These are phyloP conservation scores for Euzophera pinguis DNA, from an alignment of 2,888 invertebrate species.

Conservation along the genomic window DNA sequence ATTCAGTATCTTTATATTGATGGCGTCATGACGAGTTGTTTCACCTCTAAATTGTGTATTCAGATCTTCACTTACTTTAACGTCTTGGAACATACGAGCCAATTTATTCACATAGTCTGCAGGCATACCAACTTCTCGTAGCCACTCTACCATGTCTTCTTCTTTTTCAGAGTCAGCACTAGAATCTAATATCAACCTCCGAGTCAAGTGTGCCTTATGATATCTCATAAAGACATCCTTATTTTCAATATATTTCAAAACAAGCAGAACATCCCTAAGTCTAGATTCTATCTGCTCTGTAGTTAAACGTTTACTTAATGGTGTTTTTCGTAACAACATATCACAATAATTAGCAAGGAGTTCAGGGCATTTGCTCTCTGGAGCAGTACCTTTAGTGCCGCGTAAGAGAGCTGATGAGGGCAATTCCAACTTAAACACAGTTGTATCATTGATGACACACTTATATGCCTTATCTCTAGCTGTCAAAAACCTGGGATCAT, in stretches of 20 bases:
- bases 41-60: constrained; percentile 95
- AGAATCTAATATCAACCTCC: constrained; percentile 96
- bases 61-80: constrained; percentile 98
- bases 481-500: constrained; percentile 98
- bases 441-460: constrained; percentile 98
- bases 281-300: constrained; percentile 98
- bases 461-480: constrained; percentile 99
- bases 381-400: constrained; percentile 84
- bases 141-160: constrained; percentile 99
- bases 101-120: constrained; percentile 99
- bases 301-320: constrained; percentile 96
- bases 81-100: constrained; percentile 98
- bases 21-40: constrained; percentile 90
- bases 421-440: constrained; percentile 88
- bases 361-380: constrained; percentile 99
- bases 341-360: constrained; percentile 99
- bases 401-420: constrained; percentile 81
- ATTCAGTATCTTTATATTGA: constrained; percentile 99
- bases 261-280: constrained; percentile 94
- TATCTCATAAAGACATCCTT: constrained; percentile 99
- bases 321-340: constrained; percentile 97
- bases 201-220: constrained; percentile 98
- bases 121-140: constrained; percentile 99
- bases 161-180: constrained; percentile 99
- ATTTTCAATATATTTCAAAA: constrained; percentile 99